Conservation (phyloP, 2,797 vertebrate species). For the Xerus rutilus region DNA sequence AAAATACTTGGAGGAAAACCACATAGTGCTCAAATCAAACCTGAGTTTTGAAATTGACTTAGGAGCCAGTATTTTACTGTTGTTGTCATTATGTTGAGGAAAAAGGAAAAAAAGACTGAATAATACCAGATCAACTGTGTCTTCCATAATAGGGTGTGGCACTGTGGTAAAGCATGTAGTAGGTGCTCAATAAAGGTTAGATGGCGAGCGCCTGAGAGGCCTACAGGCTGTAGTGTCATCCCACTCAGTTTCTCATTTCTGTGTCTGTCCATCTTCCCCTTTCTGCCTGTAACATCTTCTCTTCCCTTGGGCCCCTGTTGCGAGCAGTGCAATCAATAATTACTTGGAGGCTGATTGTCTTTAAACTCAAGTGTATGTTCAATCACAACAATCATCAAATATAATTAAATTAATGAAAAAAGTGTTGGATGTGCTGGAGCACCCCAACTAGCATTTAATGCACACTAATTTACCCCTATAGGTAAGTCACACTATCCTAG, state of each 20-base stretch:
- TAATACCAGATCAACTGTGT: neutral
- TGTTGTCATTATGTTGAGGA: neutral
- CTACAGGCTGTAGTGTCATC: fast-evolving
- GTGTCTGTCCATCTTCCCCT: neutral
- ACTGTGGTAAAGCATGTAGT: neutral
- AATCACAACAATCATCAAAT: too few species aligned
- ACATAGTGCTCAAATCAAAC: neutral
- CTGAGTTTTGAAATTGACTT: neutral
- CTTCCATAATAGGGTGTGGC: neutral
- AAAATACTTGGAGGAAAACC: neutral
- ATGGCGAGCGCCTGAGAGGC: neutral
- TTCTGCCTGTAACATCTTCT: neutral
- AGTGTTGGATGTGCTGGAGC: too few species aligned
- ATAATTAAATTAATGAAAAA: too few species aligned
- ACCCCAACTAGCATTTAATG: too few species aligned
- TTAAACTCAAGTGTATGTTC: too few species aligned
- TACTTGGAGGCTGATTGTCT: too few species aligned
- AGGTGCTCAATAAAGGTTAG: neutral
- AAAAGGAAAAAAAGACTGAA: neutral
- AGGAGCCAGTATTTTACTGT: neutral
- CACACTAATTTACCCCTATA: too few species aligned
- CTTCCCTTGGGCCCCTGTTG: too few species aligned
- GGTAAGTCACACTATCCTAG: too few species aligned
- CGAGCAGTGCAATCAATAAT: too few species aligned
- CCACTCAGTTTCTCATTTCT: neutral